Evolutionary conservation across 2,888 invertebrate genomes (phyloP), one percentile per base, ranked within the genome.

Genomic region (Philonicus albiceps): DNA sequence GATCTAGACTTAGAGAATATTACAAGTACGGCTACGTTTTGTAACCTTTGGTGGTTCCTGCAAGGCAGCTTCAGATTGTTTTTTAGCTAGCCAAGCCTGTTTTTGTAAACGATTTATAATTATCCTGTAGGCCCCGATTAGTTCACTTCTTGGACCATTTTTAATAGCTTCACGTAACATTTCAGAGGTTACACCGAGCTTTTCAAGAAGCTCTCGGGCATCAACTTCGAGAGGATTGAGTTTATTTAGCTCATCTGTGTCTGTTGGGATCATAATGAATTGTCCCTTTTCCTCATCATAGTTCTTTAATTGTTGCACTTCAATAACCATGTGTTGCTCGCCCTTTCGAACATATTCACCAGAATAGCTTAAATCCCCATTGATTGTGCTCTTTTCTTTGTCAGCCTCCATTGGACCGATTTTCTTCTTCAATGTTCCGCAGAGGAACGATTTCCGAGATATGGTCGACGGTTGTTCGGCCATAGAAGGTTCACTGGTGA

Each of bases 91-190:
- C 91, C 92, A 91, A n/a, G 91, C 91, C 86, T 92, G 92, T 86
- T 92, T 92, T 87, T 93, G 93, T 83, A 93, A 90, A 16, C 93
- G 92, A 90, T 95, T 95, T 87, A 95, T 93, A 49, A 95, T 93
- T 87, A 96, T 96, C 73, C 96, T 93, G 91, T 96, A 96, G 76
- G 95, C 94, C 11, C 96, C 96, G 76, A 95, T 95, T 53, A 96
- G 93, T 88, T 95, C 94, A 89, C 94, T 95, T 81, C 94, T 92
- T 1, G 95, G 94, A 40, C 95, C 95, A 88, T 93, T 93, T 64
- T 92, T 92, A 27, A 93, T 91, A 27, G 94, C 93, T 53, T 93
- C 92, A 84, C 93, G 92, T 74, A 96, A 91, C 93, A 94, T 94
- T 86, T 93, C 93, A 0, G 93, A 92, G 16, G 92, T 93, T 53